phyloP scores from a whole-genome alignment of 2,113 vertebrate genomes.

The Terrapene triunguis region DNA sequence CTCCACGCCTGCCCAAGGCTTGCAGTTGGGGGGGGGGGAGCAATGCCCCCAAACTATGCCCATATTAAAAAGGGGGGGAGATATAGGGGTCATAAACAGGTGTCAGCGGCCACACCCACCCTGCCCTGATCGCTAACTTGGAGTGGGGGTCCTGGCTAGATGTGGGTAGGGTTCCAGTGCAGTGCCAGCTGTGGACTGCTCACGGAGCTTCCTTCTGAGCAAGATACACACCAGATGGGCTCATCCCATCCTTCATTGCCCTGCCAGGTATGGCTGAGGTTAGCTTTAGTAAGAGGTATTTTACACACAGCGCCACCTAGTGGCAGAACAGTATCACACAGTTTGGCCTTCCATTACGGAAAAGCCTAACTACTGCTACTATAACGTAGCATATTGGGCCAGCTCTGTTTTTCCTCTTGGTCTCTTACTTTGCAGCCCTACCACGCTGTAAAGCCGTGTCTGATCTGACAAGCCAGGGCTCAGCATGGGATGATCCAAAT shows the following conservation, averaged over 20 bases:
- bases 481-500: neutral
- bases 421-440: rapidly evolving
- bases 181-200: too few relatives aligned
- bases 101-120: neutral
- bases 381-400: neutral
- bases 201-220: neutral
- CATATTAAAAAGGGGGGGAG: too few relatives aligned
- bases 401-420: neutral
- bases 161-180: neutral
- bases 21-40: too few relatives aligned
- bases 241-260: too few relatives aligned
- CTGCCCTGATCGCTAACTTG: neutral
- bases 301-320: neutral
- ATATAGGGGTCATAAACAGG: neutral
- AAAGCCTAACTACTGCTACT: neutral
- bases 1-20: too few relatives aligned
- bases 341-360: neutral
- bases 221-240: neutral
- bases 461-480: neutral
- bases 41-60: too few relatives aligned
- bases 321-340: neutral
- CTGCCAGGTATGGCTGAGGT: too few relatives aligned
- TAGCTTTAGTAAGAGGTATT: neutral
- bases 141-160: neutral
- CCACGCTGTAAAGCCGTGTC: rapidly evolving